Base-by-base conservation (phyloP, 2,888 invertebrate genomes). In the Xanthia icteritia region DNA sequence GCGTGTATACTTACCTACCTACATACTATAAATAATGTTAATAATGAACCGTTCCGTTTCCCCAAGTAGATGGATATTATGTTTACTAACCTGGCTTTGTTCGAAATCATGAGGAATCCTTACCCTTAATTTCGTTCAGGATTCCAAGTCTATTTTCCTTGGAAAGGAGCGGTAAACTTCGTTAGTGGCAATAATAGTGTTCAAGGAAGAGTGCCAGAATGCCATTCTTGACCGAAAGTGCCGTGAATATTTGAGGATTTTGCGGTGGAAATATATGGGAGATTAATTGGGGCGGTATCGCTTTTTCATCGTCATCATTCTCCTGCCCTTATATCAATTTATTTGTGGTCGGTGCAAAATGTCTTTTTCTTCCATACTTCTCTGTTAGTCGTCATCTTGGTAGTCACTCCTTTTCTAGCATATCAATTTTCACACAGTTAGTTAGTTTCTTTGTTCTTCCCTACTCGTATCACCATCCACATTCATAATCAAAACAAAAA, bases 181-280 rank as follows among this genome's bases (percentile, higher is more conserved):
- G 88, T 88, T 88, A 88, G 87, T 89, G 89, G 89, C 89, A 87
- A 89, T 91, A 93, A 92, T 94, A 93, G 93, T 93, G 92, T 94
- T 91, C 89, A 92, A 92, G 92, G 92, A 93, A 94, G 93, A 94
- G 94, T 94, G 94, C 92, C 93, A 92, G 91, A 92, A 94, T 92
- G 91, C 93, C 94, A 94, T 94, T 94, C 94, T 91, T 92, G 92
- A 91, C 94, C 93, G 89, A 92, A 93, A 94, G 91, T 93, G 91
- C 94, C 92, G 86, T 90, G 92, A 92, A 94, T 94, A 93, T 94
- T 93, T 93, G 90, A 91, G 90, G 91, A 90, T 92, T 91, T 91
- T 80, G 80, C 11, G 39, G 39, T 86, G 88, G 31, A 86, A 89
- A 92, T 87, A 93, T 75, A 94, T 90, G 89, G 81, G 17, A 0